Evolutionary conservation across 2,888 invertebrate species (phyloP).

Genomic region (Perdita meconis): DNA sequence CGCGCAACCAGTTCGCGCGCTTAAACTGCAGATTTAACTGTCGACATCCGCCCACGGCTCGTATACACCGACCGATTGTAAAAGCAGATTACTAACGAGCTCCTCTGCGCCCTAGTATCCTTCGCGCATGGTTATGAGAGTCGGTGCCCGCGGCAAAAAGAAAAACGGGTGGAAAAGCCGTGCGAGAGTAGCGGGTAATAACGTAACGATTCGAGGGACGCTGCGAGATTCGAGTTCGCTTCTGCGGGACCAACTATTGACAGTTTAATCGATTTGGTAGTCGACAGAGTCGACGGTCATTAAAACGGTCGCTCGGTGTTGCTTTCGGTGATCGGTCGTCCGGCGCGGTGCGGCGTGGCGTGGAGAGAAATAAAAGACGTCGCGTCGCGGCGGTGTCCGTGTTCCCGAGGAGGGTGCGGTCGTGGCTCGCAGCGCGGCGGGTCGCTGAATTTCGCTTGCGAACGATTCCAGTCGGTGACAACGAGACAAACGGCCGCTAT

Average conservation of each 20-base stretch:
- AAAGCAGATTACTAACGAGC: slow-evolving; percentile 69
- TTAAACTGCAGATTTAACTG: slow-evolving; percentile 69
- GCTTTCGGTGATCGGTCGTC: background rate
- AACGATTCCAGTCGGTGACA: slow-evolving; percentile 71
- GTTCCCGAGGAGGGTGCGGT: background rate
- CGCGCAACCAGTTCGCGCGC: slow-evolving; percentile 43
- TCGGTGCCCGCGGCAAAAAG: slow-evolving; percentile 33
- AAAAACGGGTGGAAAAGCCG: slow-evolving; percentile 22
- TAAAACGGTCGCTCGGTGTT: slow-evolving; percentile 1
- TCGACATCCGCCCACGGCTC: slow-evolving; percentile 68
- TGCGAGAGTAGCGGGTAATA: slow-evolving; percentile 13
- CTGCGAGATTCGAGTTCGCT: background rate
- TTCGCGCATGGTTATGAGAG: slow-evolving; percentile 50
- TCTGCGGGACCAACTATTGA: background rate
- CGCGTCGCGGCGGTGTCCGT: background rate
- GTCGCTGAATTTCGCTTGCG: slow-evolving; percentile 28
- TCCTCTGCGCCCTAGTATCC: slow-evolving; percentile 62
- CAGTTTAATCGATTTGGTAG: slow-evolving; percentile 11
- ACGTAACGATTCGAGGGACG: slow-evolving; percentile 13
- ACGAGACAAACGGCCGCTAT: slow-evolving; percentile 77
- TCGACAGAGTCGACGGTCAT: background rate
- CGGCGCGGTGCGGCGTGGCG: no score
- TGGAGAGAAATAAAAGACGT: background rate
- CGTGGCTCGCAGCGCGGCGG: slow-evolving; percentile 17
- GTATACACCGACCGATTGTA: slow-evolving; percentile 59